phyloP scores from a whole-genome alignment of 2,113 vertebrate genomes.

The Ceyx cyanopectus region DNA sequence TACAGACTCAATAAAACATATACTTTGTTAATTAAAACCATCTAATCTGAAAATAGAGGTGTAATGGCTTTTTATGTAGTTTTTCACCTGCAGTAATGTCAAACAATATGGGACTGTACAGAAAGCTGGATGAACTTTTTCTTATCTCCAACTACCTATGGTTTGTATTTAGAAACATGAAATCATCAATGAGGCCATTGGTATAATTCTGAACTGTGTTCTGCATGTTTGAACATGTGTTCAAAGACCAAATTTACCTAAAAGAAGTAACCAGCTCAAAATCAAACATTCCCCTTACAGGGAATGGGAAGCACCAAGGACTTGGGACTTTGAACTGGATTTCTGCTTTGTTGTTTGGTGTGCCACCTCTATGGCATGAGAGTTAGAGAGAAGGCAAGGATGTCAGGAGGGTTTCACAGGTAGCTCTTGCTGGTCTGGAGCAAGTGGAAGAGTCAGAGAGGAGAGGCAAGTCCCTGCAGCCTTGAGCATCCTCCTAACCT shows the following conservation, averaged over 20 bases:
- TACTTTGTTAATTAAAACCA: neutral
- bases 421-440: neutral
- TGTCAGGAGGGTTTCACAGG: neutral
- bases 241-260: neutral
- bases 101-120: neutral
- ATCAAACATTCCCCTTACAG: neutral
- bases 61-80: neutral
- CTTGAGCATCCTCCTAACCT: neutral
- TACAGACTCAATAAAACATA: neutral
- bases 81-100: neutral
- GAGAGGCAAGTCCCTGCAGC: neutral
- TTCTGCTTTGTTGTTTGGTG: neutral
- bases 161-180: neutral
- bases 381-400: neutral
- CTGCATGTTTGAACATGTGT: neutral
- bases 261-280: neutral
- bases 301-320: neutral
- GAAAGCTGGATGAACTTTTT: neutral
- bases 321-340: neutral
- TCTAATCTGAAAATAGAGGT: neutral
- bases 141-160: neutral
- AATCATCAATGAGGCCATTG: neutral
- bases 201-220: neutral
- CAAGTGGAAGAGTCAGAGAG: neutral
- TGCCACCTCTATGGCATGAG: neutral